These are phyloP conservation scores for Aptenodytes patagonicus DNA, from an alignment of 2,113 vertebrate genomes.

Conservation along the genomic window DNA sequence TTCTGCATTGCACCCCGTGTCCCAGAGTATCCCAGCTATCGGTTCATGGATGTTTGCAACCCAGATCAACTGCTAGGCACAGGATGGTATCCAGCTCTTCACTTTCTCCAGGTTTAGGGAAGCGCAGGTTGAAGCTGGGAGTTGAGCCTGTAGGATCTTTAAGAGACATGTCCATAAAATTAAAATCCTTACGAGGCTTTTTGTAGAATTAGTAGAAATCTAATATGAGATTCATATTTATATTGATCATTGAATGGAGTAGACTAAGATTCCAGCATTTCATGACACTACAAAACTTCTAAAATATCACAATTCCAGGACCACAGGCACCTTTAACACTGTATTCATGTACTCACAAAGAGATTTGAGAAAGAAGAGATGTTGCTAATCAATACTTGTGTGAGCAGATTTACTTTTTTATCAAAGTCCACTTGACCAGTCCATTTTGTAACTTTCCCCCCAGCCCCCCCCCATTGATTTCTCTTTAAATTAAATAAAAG, in stretches of 20 bases:
- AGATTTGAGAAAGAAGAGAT: neutral
- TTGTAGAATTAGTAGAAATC: neutral
- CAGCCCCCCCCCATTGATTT: neutral
- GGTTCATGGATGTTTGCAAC: neutral
- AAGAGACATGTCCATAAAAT: neutral
- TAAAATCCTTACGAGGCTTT: neutral
- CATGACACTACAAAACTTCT: neutral
- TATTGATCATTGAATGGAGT: rapidly evolving
- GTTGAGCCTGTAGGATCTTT: neutral
- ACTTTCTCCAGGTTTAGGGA: neutral
- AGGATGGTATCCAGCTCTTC: neutral
- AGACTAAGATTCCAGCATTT: neutral
- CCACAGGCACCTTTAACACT: neutral
- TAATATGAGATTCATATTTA: neutral
- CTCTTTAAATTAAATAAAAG: slow-evolving; percentile 39
- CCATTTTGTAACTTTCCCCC: neutral
- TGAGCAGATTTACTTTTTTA: slow-evolving; percentile 55
- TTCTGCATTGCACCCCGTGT: neutral
- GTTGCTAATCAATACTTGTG: slow-evolving; percentile 26
- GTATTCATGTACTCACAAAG: neutral
- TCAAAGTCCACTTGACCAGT: slow-evolving; percentile 50
- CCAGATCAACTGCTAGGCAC: neutral
- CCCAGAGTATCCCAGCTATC: neutral
- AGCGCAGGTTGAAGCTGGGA: neutral
- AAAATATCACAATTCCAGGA: neutral